phyloP scores from a whole-genome alignment of 1,140 invertebrate genomes.

The Papilio polytes region DNA sequence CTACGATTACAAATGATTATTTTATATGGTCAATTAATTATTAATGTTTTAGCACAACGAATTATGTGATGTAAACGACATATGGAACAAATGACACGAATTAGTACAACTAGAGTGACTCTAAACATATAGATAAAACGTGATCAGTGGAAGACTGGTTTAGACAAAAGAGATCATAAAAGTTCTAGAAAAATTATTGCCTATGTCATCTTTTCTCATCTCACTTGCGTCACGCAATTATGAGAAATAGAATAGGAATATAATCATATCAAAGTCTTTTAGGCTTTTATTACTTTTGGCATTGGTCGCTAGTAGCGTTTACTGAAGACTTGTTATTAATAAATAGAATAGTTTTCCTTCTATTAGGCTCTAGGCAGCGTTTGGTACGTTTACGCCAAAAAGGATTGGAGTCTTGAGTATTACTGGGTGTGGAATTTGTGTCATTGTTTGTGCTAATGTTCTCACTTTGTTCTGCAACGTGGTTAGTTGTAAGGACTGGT shows the following conservation, averaged over 20 bases:
- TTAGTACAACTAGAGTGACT: constrained; percentile 38
- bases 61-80: constrained; percentile 40
- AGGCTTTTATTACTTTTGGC: constrained; percentile 50
- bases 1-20: constrained; percentile 30
- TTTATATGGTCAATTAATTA: constrained; percentile 2
- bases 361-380: constrained; percentile 73
- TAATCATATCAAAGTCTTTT: constrained; percentile 40
- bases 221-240: constrained; percentile 66
- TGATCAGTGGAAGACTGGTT: constrained; percentile 42
- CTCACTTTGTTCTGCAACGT: constrained; percentile 47
- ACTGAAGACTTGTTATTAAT: constrained; percentile 79
- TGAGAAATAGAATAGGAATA: constrained; percentile 65
- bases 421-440: constrained; percentile 63
- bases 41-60: constrained; percentile 44
- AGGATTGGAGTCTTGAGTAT: constrained; percentile 74
- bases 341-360: constrained; percentile 78
- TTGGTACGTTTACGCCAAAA: constrained; percentile 79
- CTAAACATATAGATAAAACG: constrained; percentile 36
- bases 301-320: constrained; percentile 56
- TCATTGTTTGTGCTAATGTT: constrained; percentile 48
- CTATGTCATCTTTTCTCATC: constrained; percentile 65
- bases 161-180: constrained; percentile 69
- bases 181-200: constrained; percentile 61
- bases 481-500: constrained; percentile 50
- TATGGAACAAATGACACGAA: constrained; percentile 36